Base-by-base conservation (phyloP, 2,888 invertebrate species). In the Lamellibrachia columna region DNA sequence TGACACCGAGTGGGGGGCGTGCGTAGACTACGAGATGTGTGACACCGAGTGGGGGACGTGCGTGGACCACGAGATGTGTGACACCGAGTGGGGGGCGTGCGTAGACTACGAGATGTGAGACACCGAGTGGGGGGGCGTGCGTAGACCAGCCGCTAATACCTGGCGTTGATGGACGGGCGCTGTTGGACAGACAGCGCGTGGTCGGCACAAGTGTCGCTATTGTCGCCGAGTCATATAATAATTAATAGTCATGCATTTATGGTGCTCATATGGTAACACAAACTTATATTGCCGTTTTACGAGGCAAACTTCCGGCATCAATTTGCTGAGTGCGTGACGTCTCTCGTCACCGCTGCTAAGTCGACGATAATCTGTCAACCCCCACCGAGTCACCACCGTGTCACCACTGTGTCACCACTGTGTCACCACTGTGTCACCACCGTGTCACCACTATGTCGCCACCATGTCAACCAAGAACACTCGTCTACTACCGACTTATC, bases 271-370 rank as follows among this genome's bases (percentile, higher is more conserved):
- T 75, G 75, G 75, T 75, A 75, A 75, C 75, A 75, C 75, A 75
- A 75, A 75, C 75, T 75, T 75, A 75, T 75, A 75, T 75, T n/a
- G 75, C 75, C 75, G 75, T 75, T 75, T 75, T 75, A 75, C 75
- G 75, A 75, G 75, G 75, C 75, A 75, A 22, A 15, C 75, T 15
- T 75, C 75, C 75, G 75, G 75, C 75, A n/a, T 75, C 15, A 1
- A 75, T 22, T 75, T 75, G 75, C 22, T n/a, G 75, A n/a, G 75
- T 22, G 22, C 75, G 75, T 75, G 75, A 75, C 22, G 75, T 75
- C 75, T 22, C 75, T 3, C 75, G 22, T 1, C 22, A 75, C 22
- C 4, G 75, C 22, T 22, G 75, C 8, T 2, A 15, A 58, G 11
- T 15, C 3, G 3, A n/a, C 75, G 75, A 60, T 40, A 9, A 22